Percentiles rank a stretch among this genome's conserved stretches.
These are phyloP conservation scores for Brassicogethes aeneus DNA, from an alignment of 2,888 invertebrate genomes.

Conservation along the genomic window DNA sequence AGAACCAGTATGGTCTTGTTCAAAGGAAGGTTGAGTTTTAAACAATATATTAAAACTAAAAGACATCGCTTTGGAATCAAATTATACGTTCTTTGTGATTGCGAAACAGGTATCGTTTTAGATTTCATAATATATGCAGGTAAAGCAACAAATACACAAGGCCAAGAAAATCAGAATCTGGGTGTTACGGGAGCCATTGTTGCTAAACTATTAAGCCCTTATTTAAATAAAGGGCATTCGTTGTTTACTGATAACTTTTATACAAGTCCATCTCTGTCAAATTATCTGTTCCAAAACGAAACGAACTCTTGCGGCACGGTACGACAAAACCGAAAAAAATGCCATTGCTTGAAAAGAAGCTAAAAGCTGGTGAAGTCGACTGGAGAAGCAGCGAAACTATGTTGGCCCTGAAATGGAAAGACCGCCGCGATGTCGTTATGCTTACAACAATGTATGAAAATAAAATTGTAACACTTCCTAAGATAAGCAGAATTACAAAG, in stretches of 20 bases:
- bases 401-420: conserved; percentile 28
- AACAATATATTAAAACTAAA: too few relatives aligned
- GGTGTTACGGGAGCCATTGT: too few relatives aligned
- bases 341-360: conserved; percentile 13
- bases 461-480: conserved; percentile 18
- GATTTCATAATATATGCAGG: too few relatives aligned
- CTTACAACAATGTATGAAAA: conserved; percentile 22
- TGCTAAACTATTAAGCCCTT: too few relatives aligned
- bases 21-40: too few relatives aligned
- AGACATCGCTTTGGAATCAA: too few relatives aligned
- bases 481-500: conserved; percentile 15
- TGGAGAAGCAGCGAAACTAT: conserved; percentile 10
- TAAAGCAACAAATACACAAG: too few relatives aligned
- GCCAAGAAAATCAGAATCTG: too few relatives aligned
- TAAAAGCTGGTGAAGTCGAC: conserved; percentile 11
- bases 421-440: conserved; percentile 27
- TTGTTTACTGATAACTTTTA: conserved; percentile 9
- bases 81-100: too few relatives aligned
- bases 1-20: too few relatives aligned
- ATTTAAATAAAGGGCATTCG: too few relatives aligned
- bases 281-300: conserved; percentile 10
- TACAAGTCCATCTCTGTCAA: conserved; percentile 10
- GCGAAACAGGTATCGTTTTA: too few relatives aligned
- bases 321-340: conserved; percentile 12
- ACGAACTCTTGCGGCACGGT: conserved; percentile 15